A percentile compares a stretch with the other conserved stretches of the same genome.
Evolutionary conservation across 2,797 vertebrate species (phyloP).

Genomic region (Notolepis coatsorum): DNA sequence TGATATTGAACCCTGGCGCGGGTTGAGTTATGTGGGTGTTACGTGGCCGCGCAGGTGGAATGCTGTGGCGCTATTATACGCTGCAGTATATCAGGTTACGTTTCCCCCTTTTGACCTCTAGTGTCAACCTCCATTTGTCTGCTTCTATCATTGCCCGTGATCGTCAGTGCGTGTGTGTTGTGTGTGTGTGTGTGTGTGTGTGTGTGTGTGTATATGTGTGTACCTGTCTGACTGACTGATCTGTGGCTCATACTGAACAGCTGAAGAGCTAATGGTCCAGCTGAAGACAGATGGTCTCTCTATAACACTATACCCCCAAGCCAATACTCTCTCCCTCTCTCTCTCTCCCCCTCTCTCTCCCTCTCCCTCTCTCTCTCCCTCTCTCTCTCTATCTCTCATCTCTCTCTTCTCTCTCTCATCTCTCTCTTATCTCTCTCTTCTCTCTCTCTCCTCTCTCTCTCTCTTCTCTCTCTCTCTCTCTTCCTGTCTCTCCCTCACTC

Average conservation of each 20-base stretch:
- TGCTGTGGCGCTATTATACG: constrained; percentile 34
- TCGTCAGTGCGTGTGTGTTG: constrained; percentile 9
- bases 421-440: constrained; percentile 67
- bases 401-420: constrained; percentile 72
- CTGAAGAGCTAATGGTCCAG: constrained; percentile 85
- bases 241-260: constrained; percentile 82
- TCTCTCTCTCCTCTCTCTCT: constrained; percentile 67
- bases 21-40: no score
- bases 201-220: constrained; percentile 40
- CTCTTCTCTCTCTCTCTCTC: constrained; percentile 66
- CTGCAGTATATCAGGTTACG: constrained; percentile 47
- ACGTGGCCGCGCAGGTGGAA: no score
- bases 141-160: constrained; percentile 60
- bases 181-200: constrained; percentile 15
- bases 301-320: constrained; percentile 82
- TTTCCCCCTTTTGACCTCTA: constrained; percentile 67
- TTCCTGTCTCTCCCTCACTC: constrained; percentile 70
- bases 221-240: constrained; percentile 81
- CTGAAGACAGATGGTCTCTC: constrained; percentile 85
- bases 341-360: constrained; percentile 68
- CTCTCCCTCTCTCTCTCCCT: constrained; percentile 72
- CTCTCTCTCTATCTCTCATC: constrained; percentile 63
- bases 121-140: constrained; percentile 78
- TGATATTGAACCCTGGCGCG: no score
- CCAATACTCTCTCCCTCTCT: constrained; percentile 77